phyloP scores from a whole-genome alignment of 2,888 invertebrate species.

The Notodromas monacha region DNA sequence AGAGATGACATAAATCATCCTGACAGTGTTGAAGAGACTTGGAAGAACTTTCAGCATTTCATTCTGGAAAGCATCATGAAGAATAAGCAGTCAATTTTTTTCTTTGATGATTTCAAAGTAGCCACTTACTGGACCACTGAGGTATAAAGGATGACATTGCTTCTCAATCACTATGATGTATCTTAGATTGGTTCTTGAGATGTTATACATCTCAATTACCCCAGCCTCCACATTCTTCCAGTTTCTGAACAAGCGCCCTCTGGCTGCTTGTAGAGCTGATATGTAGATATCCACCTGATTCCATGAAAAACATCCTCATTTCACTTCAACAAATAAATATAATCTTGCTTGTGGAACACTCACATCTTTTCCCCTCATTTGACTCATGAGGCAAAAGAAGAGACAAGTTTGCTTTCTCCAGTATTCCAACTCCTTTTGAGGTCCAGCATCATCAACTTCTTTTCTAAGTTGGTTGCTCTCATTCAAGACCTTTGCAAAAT shows the following conservation, averaged over 20 bases:
- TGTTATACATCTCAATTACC: conserved; percentile 74
- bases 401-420: conserved; percentile 83
- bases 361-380: conserved; percentile 27
- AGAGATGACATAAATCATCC: conserved; percentile 71
- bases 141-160: conserved; percentile 65
- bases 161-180: conserved; percentile 76
- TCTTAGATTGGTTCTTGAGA: conserved; percentile 79
- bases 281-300: conserved; percentile 28
- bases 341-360: conserved; percentile 6
- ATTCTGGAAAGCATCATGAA: no score
- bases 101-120: neutral
- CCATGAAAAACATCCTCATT: no score
- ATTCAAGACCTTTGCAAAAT: conserved; percentile 27
- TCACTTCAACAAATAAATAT: no score
- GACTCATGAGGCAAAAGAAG: conserved; percentile 50
- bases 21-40: conserved; percentile 39
- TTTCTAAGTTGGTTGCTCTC: conserved; percentile 68
- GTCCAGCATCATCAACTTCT: conserved; percentile 59
- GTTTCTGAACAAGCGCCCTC: conserved; percentile 38
- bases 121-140: conserved; percentile 51
- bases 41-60: neutral
- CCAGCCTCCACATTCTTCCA: conserved; percentile 62
- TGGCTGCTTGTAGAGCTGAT: conserved; percentile 34
- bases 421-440: conserved; percentile 75
- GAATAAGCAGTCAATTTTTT: neutral